These are phyloP conservation scores for Conopomorpha cramerella DNA, from an alignment of 1,140 invertebrate species.

Conservation along the genomic window DNA sequence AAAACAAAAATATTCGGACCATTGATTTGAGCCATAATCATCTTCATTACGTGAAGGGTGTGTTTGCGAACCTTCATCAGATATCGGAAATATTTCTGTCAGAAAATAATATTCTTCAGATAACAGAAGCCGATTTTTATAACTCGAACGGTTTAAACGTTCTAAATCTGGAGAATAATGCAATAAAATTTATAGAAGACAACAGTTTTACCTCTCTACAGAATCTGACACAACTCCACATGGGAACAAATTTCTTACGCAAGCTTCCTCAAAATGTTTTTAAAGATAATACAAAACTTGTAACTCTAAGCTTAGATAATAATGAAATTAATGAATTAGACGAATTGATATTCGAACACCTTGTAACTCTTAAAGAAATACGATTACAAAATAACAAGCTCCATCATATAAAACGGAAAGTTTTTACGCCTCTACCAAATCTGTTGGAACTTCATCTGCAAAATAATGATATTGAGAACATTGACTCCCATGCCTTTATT, in stretches of 20 bases:
- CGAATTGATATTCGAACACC: constrained; percentile 77
- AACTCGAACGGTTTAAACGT: constrained; percentile 78
- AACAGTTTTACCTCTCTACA: constrained; percentile 73
- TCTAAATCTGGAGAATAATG: constrained; percentile 87
- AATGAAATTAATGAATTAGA: constrained; percentile 85
- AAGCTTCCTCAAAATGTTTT: constrained; percentile 76
- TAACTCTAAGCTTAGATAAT: constrained; percentile 86
- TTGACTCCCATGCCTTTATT: constrained; percentile 82
- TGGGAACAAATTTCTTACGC: constrained; percentile 85
- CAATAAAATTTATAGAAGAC: constrained; percentile 75
- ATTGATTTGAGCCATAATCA: constrained; percentile 90
- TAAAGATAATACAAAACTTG: constrained; percentile 72
- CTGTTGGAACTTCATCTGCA: constrained; percentile 85
- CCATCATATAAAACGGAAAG: constrained; percentile 71
- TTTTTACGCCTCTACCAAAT: constrained; percentile 79
- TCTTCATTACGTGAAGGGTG: constrained; percentile 79
- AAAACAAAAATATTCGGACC: constrained; percentile 75
- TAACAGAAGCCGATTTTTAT: constrained; percentile 79
- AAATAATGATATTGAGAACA: constrained; percentile 80
- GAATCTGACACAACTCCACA: constrained; percentile 80
- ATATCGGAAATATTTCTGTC: constrained; percentile 82
- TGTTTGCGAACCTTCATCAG: constrained; percentile 79
- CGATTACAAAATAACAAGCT: constrained; percentile 85
- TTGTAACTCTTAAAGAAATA: constrained; percentile 78
- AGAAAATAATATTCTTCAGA: constrained; percentile 87